A percentile compares a stretch with the other conserved stretches of the same genome.
Evolutionary conservation across 2,113 vertebrate species (phyloP).

Genomic region (Lagopus leucura): DNA sequence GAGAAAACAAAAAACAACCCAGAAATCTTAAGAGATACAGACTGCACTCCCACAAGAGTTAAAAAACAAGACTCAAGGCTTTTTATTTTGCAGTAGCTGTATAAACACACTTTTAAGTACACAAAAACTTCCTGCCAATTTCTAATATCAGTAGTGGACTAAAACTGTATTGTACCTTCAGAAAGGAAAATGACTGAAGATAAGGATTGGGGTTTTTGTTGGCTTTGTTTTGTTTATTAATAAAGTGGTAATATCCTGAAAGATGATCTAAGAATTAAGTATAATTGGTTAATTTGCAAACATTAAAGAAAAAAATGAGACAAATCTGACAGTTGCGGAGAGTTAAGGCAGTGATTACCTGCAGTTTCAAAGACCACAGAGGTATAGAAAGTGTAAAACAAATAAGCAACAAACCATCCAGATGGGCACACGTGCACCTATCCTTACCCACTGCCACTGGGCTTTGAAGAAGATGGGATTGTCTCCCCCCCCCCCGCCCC

Average conservation of each 20-base stretch:
- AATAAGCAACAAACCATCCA: background rate
- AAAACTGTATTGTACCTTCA: background rate
- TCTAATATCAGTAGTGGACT: background rate
- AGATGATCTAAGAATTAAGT: background rate
- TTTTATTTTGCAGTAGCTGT: background rate
- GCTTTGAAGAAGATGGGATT: background rate
- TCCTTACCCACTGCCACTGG: background rate
- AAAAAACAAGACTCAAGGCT: background rate
- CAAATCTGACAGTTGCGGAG: background rate
- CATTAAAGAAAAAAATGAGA: background rate
- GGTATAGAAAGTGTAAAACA: background rate
- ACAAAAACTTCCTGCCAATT: rapidly evolving
- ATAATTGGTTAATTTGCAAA: background rate
- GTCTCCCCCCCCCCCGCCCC: background rate
- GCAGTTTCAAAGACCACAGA: background rate
- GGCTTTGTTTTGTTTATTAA: background rate
- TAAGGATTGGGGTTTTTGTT: rapidly evolving
- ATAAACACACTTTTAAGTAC: background rate
- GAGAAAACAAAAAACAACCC: background rate
- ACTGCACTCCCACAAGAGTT: background rate
- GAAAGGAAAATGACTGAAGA: background rate
- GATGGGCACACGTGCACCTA: rapidly evolving
- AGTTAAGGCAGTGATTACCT: background rate
- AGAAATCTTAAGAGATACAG: background rate
- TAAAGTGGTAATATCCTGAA: background rate